Base-by-base conservation (phyloP, 2,113 vertebrate species). In the Xerus inauris region DNA sequence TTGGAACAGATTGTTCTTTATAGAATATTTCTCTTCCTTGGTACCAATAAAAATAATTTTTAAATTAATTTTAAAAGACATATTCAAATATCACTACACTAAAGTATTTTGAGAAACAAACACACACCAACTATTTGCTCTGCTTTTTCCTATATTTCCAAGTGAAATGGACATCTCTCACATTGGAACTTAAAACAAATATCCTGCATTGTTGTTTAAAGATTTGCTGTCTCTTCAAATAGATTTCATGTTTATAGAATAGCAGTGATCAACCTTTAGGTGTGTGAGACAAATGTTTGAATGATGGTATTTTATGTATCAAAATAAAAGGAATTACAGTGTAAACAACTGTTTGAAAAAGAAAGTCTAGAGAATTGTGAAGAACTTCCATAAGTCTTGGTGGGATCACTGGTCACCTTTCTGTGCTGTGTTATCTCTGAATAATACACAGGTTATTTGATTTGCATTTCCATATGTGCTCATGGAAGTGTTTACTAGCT, bases 231-330 rank as follows among this genome's bases (percentile, higher is more conserved):
- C 30, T 76, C 51, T 76, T 82, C 0, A 62, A 40, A 9, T 71
- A 69, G 38, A 76, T 90, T 90, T 87, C n/a, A 62, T 35, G 6
- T 82, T 95, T 96, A 54, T 57, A 47, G 24, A 86, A 62, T 22
- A 89, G 30, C 11, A 75, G 22, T n/a, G 8, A 0, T 85, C 57
- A 81, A n/a, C 10, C 1, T 38, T 83, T 69, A 35, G 1, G 0
- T 79, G 7, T 67, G 30, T 73, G 40, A 81, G 73, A 73, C 17
- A 62, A 4, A 89, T 14, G 45, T 49, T 86, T 81, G 67, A 82
- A 28, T 81, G 89, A 82, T 16, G 12, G 30, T 62, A 24, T 91
- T 93, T 35, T 81, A 8, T 42, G 7, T 71, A 20, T 45, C 59
- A 75, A 76, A 69, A 6, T 32, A 42, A 54, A 62, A 47, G 12